Evolutionary conservation across 2,113 vertebrate species (phyloP).

Genomic region (Cochlearius cochlearius): DNA sequence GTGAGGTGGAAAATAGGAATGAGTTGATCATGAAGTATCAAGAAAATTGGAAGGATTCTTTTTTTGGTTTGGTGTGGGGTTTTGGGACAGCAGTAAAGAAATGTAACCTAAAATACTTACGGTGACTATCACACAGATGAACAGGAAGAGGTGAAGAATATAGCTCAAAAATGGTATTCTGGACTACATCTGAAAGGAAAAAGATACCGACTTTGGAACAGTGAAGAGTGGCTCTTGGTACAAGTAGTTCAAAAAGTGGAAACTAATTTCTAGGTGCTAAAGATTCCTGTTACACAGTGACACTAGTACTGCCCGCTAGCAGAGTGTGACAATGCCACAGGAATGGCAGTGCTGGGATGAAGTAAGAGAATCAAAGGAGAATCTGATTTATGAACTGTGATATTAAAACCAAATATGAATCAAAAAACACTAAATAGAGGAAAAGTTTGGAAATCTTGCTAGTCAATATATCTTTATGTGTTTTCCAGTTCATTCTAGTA

Average conservation of each 20-base stretch:
- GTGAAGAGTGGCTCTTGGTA: not conserved
- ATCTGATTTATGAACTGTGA: not conserved
- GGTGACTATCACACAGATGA: not conserved
- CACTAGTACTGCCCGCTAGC: not conserved
- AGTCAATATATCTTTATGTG: not conserved
- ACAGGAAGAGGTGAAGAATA: not conserved
- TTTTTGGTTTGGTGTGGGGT: not conserved
- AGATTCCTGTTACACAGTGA: not conserved
- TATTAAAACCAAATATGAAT: not conserved
- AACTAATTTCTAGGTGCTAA: not conserved
- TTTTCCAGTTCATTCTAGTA: conserved; percentile 1
- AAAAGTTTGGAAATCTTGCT: not conserved
- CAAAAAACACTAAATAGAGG: not conserved
- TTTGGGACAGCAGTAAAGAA: not conserved
- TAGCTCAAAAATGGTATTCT: not conserved
- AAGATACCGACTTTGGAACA: not conserved
- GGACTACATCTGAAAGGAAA: not conserved
- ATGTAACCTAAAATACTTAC: not conserved
- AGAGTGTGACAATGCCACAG: not conserved
- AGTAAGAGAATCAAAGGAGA: not conserved
- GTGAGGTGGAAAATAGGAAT: not conserved
- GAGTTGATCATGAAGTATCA: not conserved
- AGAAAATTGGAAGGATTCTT: not conserved
- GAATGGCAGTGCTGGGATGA: not conserved
- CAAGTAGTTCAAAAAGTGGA: not conserved